phyloP scores from a whole-genome alignment of 2,888 invertebrate species.

The Drosophila koepferae region DNA sequence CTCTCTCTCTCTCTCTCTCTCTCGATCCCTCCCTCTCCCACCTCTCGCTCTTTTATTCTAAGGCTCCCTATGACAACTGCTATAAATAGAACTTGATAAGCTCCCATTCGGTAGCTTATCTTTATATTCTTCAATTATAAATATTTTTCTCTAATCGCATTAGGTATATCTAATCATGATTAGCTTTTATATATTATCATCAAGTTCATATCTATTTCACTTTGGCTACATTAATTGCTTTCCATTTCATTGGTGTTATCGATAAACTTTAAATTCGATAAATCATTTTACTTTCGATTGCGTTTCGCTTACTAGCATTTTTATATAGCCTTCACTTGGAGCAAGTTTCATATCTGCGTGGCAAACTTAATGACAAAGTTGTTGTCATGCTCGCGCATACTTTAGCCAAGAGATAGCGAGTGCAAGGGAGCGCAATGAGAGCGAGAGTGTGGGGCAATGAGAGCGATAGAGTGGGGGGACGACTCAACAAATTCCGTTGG shows the following conservation, averaged over 20 bases:
- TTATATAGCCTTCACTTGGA: slow-evolving; percentile 9
- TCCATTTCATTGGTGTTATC: neutral
- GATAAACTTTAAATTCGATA: slow-evolving; percentile 1
- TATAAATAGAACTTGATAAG: too few relatives aligned
- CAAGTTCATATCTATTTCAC: neutral
- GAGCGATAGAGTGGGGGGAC: neutral
- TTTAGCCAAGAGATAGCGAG: slow-evolving; percentile 1
- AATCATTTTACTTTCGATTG: slow-evolving; percentile 17
- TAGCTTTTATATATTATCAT: neutral
- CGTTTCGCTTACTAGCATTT: neutral
- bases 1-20: neutral
- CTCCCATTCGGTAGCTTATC: too few relatives aligned
- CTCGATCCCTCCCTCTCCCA: too few relatives aligned
- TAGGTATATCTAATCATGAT: neutral
- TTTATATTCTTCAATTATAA: too few relatives aligned
- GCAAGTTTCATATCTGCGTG: slow-evolving; percentile 18
- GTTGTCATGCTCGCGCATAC: slow-evolving; percentile 43
- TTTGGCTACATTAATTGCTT: neutral
- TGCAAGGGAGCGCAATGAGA: too few relatives aligned
- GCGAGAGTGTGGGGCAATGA: neutral
- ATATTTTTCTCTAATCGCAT: neutral
- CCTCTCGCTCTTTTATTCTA: too few relatives aligned
- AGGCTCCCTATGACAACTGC: too few relatives aligned
- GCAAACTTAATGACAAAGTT: slow-evolving; percentile 60
- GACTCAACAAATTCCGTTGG: slow-evolving; percentile 53